A percentile compares a stretch with the other conserved stretches of the same genome.
phyloP scores from a whole-genome alignment of 2,888 invertebrate genomes.

The Chrysolina americana region DNA sequence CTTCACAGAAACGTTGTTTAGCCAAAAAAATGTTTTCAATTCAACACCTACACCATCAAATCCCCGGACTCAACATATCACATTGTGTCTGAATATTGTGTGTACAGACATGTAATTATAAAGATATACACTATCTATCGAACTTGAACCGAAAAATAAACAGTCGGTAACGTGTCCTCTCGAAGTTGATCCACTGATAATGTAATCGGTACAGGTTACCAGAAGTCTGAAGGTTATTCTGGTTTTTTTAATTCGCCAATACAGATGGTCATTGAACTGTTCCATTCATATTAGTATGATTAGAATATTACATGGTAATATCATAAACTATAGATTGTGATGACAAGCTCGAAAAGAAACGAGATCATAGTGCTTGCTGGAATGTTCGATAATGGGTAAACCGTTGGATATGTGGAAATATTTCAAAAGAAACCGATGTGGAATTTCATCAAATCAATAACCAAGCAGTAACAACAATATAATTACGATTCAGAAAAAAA shows the following conservation, averaged over 20 bases:
- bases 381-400: no score
- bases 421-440: no score
- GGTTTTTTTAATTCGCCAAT: not conserved
- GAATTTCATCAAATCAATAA: no score
- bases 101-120: not conserved
- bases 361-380: no score
- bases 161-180: not conserved
- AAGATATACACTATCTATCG: slow-evolving; percentile 2
- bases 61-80: not conserved
- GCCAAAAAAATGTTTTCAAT: no score
- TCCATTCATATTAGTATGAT: not conserved
- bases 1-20: no score
- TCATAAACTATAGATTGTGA: no score
- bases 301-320: not conserved
- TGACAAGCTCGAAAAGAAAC: no score
- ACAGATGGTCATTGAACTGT: not conserved
- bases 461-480: no score
- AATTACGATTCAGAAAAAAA: no score
- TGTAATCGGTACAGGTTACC: not conserved
- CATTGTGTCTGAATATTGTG: not conserved
- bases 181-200: not conserved
- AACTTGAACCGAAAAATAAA: not conserved
- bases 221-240: not conserved
- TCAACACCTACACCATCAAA: no score
- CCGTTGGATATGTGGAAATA: no score